These are phyloP conservation scores for Pollenia griseotomentosa DNA, from an alignment of 2,888 invertebrate species.

Conservation along the genomic window DNA sequence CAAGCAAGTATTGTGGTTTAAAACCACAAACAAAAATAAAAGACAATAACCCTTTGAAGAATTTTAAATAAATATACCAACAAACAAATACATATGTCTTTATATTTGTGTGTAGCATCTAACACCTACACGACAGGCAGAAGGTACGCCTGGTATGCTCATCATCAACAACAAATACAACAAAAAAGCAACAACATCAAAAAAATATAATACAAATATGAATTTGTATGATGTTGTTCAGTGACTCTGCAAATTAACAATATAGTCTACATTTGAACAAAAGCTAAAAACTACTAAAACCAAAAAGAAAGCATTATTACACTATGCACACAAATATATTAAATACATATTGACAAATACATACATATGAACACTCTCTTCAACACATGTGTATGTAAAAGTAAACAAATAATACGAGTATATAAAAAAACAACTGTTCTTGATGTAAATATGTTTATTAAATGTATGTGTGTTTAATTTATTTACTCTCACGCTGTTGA, in stretches of 20 bases:
- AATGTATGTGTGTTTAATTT: slow-evolving; percentile 47
- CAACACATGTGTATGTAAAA: neutral
- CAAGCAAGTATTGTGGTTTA: slow-evolving; percentile 47
- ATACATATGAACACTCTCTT: slow-evolving; percentile 5
- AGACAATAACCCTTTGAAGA: slow-evolving; percentile 66
- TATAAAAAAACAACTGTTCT: neutral
- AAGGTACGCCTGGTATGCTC: neutral
- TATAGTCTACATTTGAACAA: slow-evolving; percentile 44
- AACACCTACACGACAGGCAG: neutral
- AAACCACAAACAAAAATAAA: slow-evolving; percentile 62
- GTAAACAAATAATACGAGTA: neutral
- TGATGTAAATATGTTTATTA: slow-evolving; percentile 8
- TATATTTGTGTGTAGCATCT: neutral
- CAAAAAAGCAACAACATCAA: slow-evolving; percentile 24
- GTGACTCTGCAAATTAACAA: slow-evolving; percentile 57
- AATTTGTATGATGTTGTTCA: slow-evolving; percentile 56
- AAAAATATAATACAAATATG: neutral
- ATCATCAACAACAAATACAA: neutral
- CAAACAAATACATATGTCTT: slow-evolving; percentile 15
- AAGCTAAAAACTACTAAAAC: slow-evolving; percentile 52
- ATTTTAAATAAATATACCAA: slow-evolving; percentile 10
- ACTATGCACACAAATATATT: slow-evolving; percentile 15
- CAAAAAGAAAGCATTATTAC: slow-evolving; percentile 35
- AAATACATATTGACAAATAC: neutral
- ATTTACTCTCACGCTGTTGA: slow-evolving; percentile 66